phyloP scores from a whole-genome alignment of 2,797 vertebrate species.

The Myotis pilosus region DNA sequence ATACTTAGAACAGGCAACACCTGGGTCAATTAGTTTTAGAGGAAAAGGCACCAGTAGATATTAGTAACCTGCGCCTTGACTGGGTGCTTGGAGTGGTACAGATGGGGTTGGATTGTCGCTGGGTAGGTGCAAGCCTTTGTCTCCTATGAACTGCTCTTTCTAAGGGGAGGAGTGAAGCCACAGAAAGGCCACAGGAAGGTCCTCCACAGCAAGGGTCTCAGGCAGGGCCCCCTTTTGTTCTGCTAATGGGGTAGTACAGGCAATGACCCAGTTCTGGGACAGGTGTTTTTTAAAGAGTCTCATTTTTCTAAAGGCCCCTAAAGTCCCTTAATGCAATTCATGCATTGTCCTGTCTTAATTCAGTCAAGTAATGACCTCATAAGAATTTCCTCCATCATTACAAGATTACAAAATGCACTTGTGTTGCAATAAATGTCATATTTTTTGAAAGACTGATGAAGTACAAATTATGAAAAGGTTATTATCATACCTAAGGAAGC shows the following conservation, averaged over 20 bases:
- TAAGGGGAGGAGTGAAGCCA: not conserved
- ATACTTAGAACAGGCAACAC: not conserved
- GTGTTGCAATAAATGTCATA: not conserved
- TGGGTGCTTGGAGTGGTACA: accelerated
- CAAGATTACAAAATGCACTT: not conserved
- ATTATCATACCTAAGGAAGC: not conserved
- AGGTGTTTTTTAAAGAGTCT: not conserved
- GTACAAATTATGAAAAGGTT: not conserved
- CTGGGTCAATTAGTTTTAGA: not conserved
- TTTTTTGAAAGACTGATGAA: conserved; percentile 4
- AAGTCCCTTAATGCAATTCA: not conserved
- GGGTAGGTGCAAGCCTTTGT: accelerated
- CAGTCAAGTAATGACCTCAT: not conserved
- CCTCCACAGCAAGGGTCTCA: not conserved
- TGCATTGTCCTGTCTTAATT: not conserved
- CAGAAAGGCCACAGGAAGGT: not conserved
- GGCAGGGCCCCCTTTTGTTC: not conserved
- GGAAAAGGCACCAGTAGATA: not conserved
- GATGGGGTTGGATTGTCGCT: accelerated
- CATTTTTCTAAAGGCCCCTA: not conserved
- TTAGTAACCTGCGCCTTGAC: not conserved
- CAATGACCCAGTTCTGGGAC: not conserved
- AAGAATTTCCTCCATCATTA: not conserved
- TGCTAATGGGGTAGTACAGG: accelerated
- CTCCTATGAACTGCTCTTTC: not conserved